Evolutionary conservation across 2,888 invertebrate genomes (phyloP).

Genomic region (Camptogramma bilineatum): DNA sequence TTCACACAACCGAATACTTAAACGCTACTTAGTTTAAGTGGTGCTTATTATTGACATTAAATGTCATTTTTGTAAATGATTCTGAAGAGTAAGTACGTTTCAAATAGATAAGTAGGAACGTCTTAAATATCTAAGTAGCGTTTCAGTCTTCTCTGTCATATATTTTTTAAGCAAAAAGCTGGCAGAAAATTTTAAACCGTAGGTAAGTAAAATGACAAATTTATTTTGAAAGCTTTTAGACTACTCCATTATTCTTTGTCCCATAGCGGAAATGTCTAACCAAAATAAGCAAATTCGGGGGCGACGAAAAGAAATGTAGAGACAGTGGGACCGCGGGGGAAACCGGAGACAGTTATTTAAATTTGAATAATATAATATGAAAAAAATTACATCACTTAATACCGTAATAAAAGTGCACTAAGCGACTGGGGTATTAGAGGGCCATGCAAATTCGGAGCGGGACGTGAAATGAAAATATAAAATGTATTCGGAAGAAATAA

Average conservation of each 20-base stretch:
- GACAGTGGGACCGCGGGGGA: conserved; percentile 78
- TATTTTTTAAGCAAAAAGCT: too few relatives aligned
- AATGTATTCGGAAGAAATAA: conserved; percentile 80
- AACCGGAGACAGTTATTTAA: conserved; percentile 87
- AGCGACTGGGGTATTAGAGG: conserved; percentile 84
- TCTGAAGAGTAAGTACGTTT: too few relatives aligned
- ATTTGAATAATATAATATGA: conserved; percentile 87
- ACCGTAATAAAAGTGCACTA: conserved; percentile 86
- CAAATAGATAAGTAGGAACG: too few relatives aligned
- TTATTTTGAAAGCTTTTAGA: conserved; percentile 13
- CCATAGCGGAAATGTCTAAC: conserved; percentile 72
- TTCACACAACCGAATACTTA: too few relatives aligned
- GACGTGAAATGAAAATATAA: conserved; percentile 85
- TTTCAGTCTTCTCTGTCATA: too few relatives aligned
- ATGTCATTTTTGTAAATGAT: too few relatives aligned
- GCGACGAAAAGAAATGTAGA: conserved; percentile 79
- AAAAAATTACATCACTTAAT: conserved; percentile 87
- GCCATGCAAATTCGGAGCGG: conserved; percentile 81
- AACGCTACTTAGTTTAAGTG: too few relatives aligned
- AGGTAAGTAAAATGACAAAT: too few relatives aligned
- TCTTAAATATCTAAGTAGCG: too few relatives aligned
- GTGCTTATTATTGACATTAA: too few relatives aligned
- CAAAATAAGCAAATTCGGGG: conserved; percentile 80
- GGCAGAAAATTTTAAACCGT: too few relatives aligned
- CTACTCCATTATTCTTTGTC: conserved; percentile 58